These are phyloP conservation scores for Sitodiplosis mosellana DNA, from an alignment of 1,140 invertebrate species.

Conservation along the genomic window DNA sequence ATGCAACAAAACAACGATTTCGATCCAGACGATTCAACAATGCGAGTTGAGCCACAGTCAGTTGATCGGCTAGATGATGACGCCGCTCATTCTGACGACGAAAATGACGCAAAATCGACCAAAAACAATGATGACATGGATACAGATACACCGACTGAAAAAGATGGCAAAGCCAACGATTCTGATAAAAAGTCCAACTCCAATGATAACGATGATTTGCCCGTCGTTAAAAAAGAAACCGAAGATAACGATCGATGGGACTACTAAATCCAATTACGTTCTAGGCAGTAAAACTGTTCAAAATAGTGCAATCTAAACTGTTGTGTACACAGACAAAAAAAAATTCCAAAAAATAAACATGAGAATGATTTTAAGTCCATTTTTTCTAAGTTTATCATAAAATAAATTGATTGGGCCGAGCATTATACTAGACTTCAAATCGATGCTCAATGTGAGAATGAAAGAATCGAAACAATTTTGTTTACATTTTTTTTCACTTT, in stretches of 20 bases:
- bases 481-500: background rate
- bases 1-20: constrained; percentile 36
- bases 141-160: constrained; percentile 5
- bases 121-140: background rate
- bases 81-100: constrained; percentile 17
- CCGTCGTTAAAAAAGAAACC: background rate
- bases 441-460: background rate
- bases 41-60: constrained; percentile 32
- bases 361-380: background rate
- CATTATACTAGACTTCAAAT: background rate
- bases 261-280: background rate
- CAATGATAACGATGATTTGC: background rate
- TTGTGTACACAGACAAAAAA: background rate
- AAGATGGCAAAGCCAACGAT: constrained; percentile 9
- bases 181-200: background rate
- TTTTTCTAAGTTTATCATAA: too few relatives aligned
- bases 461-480: background rate
- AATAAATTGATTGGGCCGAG: background rate
- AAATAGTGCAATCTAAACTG: background rate
- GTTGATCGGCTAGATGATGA: constrained; percentile 28
- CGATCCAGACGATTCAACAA: constrained; percentile 17
- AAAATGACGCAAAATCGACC: background rate
- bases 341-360: background rate
- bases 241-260: background rate
- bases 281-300: background rate